Evolutionary conservation across 2,888 invertebrate species (phyloP), one percentile per base, ranked within the genome.

Genomic region (Phyto melanocephala): DNA sequence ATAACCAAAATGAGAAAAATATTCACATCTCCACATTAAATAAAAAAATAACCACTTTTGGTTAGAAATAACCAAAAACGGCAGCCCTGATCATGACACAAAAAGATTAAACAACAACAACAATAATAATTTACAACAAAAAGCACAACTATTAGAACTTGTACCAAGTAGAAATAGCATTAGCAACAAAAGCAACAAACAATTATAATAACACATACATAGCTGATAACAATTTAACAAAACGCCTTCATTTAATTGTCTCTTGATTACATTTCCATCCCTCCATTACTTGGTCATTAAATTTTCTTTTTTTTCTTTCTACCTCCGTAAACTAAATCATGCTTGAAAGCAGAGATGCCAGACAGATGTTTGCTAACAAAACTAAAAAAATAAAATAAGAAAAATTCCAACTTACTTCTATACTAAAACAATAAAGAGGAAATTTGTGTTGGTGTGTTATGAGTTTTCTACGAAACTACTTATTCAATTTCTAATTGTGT

Each of bases 151-250:
- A 63, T 63, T 74, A 22, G 74, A 28, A 54, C n/a, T n/a, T n/a
- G n/a, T 40, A 72, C 45, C 58, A 58, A 6, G 52, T 17, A 45
- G 45, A 5, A 45, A 17, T n/a, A 47, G 35, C 17, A 28, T 60
- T 62, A 72, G 28, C 45, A 72, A 62, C 20, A 54, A 20, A 52
- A 42, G 24, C 4, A 7, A 45, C 15, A n/a, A 37, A 20, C 52
- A 40, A 35, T 40, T 28, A 37, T 20, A 28, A 33, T 24, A 24
- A 5, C 24, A 52, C 22, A 1, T 22, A 60, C 54, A 45, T 24
- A 24, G 24, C 56, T 79, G 78, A 79, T 79, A 79, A 79, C 58
- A 72, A 79, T 52, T 58, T 33, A 37, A 58, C 47, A 58, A 65
- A 79, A 79, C 63, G 65, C 58, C 72, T 71, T 45, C 45, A 60